Evolutionary conservation across 2,797 vertebrate genomes (phyloP), one percentile per base, ranked within the genome.

Genomic region (Dendrocincla fuliginosa): DNA sequence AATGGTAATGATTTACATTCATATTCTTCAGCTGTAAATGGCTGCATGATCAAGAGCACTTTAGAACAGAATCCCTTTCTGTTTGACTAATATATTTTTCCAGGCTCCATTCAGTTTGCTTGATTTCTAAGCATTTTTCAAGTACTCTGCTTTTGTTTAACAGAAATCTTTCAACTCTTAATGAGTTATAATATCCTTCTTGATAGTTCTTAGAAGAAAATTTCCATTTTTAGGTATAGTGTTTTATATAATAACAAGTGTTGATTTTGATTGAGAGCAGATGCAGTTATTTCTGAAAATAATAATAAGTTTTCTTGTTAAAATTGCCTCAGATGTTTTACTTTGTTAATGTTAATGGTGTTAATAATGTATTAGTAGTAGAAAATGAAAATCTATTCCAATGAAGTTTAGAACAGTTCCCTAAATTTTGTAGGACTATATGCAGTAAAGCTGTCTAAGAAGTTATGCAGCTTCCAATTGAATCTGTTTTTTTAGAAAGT

Each of bases 121-220:
- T 86, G 61, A 95, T 88, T 95, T 88, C 16, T 69, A 71, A 91
- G 65, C 46, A 59, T 78, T 90, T 89, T 79, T 88, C 65, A 91
- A 84, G 59, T 76, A 65, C 25, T 77, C 24, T 47, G 6, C 79
- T 86, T 95, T 92, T 96, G 50, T 95, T 95, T 81, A 60, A 70
- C 8, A 57, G 8, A 77, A 85, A 39, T 44, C 30, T 89, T 89
- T 85, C n/a, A 84, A 49, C 14, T 53, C 37, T 68, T 53, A 83
- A 74, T 74, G 49, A 88, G 53, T 77, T 91, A 47, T 93, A 16
- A 41, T 53, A 78, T 71, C 35, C 35, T 94, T 76, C 87, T 81
- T 95, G 79, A 77, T 37, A 68, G 53, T 50, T 91, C 55, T 78
- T 87, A 70, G 39, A 82, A 71, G 46, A 2, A 61, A 65, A 88